Evolutionary conservation across 1,140 invertebrate genomes (phyloP), one percentile per base, ranked within the genome.

Genomic region (Temnothorax curvispinosus): DNA sequence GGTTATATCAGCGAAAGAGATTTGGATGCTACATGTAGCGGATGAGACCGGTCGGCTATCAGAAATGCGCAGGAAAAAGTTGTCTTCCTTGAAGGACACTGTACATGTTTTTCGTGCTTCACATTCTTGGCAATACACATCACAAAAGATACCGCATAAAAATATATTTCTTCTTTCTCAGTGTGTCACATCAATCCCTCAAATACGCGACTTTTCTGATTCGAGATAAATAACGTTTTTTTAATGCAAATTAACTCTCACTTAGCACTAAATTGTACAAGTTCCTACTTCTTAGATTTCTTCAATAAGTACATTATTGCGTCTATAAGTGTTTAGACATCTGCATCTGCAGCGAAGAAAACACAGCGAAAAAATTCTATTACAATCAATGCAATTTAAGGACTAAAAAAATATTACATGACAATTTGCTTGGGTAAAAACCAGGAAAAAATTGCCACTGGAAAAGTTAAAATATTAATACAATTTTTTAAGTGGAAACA

Each of bases 121-220:
- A 38, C 77, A 69, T 80, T 80, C 47, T 80, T 65, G n/a, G 7
- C 21, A 35, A 44, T 62, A 47, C n/a, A 18, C 47, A 80, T 21
- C 41, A 50, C 13, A 62, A 58, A 9, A 41, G 74, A 76, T 75
- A 41, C 0, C 35, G 3, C 0, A 44, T 76, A 32, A 77, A 60
- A 60, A 75, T n/a, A 38, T 21, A 32, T 18, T 35, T 64, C 32
- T 3, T 78, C 52, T 78, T 64, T 18, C n/a, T 0, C 41, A 62
- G 3, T 62, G 9, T 1, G 3, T 60, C 27, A 27, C 27, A 27
- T 2, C 9, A 6, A 62, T 47, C 4, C 15, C 38, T 15, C 2
- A 77, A 62, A 62, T 32, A 21, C 13, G 1, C n/a, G 11, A 76
- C n/a, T 47, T 18, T 27, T 62, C 4, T 38, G 3, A 11, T 60